Conservation (phyloP, 2,888 invertebrate genomes). For the Cephus runcator region DNA sequence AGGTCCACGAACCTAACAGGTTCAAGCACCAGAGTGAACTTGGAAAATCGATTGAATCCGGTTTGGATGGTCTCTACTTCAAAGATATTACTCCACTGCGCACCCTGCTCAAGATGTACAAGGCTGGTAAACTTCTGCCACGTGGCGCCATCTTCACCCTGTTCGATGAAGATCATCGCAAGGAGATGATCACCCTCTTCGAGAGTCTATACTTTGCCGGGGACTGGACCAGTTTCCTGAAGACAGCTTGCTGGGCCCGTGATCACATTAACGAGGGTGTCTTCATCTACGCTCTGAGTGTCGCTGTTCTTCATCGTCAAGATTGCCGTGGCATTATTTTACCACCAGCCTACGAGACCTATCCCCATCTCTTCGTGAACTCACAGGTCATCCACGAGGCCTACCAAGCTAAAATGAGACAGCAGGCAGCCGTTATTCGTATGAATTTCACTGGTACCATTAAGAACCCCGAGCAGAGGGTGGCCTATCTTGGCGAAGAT, state of each 20-base stretch:
- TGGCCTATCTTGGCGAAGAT: conserved; percentile 80
- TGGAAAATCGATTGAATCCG: conserved; percentile 71
- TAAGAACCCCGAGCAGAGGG: conserved; percentile 68
- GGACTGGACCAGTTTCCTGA: conserved; percentile 77
- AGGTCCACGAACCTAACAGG: conserved; percentile 73
- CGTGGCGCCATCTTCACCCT: conserved; percentile 73
- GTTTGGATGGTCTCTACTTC: conserved; percentile 71
- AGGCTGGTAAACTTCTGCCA: conserved; percentile 69
- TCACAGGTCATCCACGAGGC: conserved; percentile 75
- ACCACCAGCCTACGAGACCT: conserved; percentile 79
- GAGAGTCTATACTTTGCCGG: conserved; percentile 77
- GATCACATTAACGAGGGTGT: conserved; percentile 76
- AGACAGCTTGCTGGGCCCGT: conserved; percentile 76
- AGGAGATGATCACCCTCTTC: conserved; percentile 74
- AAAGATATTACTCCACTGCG: conserved; percentile 53
- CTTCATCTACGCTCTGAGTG: conserved; percentile 74
- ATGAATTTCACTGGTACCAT: conserved; percentile 73
- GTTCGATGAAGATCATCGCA: conserved; percentile 71
- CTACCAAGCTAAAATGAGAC: conserved; percentile 64
- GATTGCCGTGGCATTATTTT: conserved; percentile 75
- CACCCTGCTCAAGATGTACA: conserved; percentile 34
- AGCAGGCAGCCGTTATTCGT: conserved; percentile 69
- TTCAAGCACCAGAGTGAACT: conserved; percentile 69
- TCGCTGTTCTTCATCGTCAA: conserved; percentile 72
- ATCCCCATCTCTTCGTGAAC: conserved; percentile 78